A percentile compares a stretch with the other conserved stretches of the same genome.
These are phyloP conservation scores for Pandion haliaetus DNA, from an alignment of 2,113 vertebrate species.

Conservation along the genomic window DNA sequence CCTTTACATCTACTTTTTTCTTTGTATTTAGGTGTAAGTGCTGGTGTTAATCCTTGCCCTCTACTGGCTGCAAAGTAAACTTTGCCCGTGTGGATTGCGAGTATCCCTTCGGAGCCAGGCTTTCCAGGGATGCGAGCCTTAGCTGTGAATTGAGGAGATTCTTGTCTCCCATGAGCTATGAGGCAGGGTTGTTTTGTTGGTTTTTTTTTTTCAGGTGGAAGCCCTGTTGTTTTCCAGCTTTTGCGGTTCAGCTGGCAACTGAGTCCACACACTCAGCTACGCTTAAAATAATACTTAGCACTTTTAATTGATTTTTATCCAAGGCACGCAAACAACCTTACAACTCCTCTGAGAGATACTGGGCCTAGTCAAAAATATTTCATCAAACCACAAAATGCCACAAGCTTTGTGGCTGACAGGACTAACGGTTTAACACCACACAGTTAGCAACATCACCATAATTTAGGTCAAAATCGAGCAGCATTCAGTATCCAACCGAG, in stretches of 20 bases:
- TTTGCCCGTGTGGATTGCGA: rapidly evolving
- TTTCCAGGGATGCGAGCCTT: not conserved
- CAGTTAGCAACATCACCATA: not conserved
- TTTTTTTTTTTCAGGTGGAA: not conserved
- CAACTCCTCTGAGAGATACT: not conserved
- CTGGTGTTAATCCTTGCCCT: not conserved
- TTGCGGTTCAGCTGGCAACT: not conserved
- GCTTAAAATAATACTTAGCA: not conserved
- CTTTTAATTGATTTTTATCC: not conserved
- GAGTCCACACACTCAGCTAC: not conserved
- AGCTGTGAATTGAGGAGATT: not conserved
- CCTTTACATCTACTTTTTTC: not conserved
- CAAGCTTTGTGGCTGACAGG: not conserved
- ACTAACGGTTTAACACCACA: not conserved
- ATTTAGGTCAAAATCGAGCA: not conserved
- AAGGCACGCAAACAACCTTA: not conserved
- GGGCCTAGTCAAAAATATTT: not conserved
- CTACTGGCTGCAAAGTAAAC: not conserved
- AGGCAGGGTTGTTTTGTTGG: not conserved
- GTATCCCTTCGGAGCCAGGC: rapidly evolving
- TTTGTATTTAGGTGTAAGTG: rapidly evolving
- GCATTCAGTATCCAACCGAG: not conserved
- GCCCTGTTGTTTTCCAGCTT: not conserved
- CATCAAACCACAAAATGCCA: not conserved
- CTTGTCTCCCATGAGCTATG: not conserved